Conservation (phyloP, 2,797 vertebrate genomes). For the Arctocebus calabarensis region DNA sequence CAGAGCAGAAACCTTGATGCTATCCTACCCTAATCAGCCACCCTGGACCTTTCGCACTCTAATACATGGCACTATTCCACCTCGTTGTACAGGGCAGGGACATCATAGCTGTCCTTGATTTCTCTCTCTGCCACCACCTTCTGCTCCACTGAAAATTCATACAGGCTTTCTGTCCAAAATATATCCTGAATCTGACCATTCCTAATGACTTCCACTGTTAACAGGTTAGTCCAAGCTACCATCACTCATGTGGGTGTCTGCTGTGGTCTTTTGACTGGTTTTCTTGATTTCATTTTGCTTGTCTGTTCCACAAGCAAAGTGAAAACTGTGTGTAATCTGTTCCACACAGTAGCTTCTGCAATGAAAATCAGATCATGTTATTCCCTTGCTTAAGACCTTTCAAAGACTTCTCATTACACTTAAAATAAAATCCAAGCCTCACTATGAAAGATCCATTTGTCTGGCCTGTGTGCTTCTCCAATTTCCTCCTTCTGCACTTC, state of each 20-base stretch:
- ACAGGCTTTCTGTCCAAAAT: not conserved
- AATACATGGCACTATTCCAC: not conserved
- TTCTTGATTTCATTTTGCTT: not conserved
- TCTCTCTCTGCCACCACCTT: not conserved
- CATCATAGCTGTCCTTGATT: not conserved
- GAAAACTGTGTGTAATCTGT: not conserved
- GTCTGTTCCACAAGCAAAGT: not conserved
- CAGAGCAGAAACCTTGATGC: not conserved
- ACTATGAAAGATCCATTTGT: not conserved
- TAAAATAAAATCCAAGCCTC: conserved; percentile 20
- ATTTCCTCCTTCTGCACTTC: not conserved
- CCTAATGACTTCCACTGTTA: not conserved
- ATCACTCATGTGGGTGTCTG: not conserved
- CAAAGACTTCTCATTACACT: not conserved
- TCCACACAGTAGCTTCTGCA: not conserved
- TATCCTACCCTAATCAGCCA: not conserved
- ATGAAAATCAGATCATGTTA: not conserved
- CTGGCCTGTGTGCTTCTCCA: not conserved
- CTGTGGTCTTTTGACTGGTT: not conserved
- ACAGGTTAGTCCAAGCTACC: not conserved
- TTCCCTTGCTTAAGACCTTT: conserved; percentile 31
- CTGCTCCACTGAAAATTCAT: not conserved
- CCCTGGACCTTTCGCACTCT: not conserved
- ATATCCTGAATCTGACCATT: not conserved
- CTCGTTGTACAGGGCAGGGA: not conserved